Evolutionary conservation across 1,140 invertebrate species (phyloP).

Genomic region (Drosophila arawakana): DNA sequence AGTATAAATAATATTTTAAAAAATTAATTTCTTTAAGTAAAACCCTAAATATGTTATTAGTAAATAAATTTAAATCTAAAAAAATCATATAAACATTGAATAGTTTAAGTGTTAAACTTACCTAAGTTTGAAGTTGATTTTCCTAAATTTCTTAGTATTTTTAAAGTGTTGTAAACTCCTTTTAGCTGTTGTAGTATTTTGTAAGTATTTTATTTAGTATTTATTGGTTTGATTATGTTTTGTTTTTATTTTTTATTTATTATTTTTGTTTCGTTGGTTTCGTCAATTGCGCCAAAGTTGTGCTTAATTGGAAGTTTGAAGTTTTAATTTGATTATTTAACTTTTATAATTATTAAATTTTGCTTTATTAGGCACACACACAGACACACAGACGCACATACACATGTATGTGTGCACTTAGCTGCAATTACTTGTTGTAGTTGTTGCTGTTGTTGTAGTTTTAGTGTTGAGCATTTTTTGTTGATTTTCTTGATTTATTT

Average conservation of each 20-base stretch:
- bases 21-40: too few relatives aligned
- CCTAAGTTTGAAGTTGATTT: conserved; percentile 15
- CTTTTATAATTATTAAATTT: conserved; percentile 8
- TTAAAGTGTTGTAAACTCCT: conserved; percentile 6
- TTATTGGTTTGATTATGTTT: neutral
- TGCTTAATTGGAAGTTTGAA: neutral
- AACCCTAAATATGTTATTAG: too few relatives aligned
- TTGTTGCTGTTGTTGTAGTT: conserved; percentile 13
- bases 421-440: conserved; percentile 16
- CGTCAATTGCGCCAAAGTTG: neutral
- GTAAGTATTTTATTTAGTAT: too few relatives aligned
- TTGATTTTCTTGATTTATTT: conserved; percentile 20
- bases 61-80: too few relatives aligned
- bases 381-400: conserved; percentile 21
- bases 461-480: conserved; percentile 9
- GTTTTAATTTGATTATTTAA: conserved; percentile 22
- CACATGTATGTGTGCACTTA: conserved; percentile 24
- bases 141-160: neutral
- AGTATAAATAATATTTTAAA: too few relatives aligned
- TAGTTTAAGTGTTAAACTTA: neutral
- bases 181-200: neutral
- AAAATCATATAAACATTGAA: too few relatives aligned
- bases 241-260: neutral
- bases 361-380: conserved; percentile 24
- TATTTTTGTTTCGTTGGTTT: conserved; percentile 1